A percentile compares a stretch with the other conserved stretches of the same genome.
Conservation (phyloP, 1,140 invertebrate species). For the Listronotus bonariensis region DNA sequence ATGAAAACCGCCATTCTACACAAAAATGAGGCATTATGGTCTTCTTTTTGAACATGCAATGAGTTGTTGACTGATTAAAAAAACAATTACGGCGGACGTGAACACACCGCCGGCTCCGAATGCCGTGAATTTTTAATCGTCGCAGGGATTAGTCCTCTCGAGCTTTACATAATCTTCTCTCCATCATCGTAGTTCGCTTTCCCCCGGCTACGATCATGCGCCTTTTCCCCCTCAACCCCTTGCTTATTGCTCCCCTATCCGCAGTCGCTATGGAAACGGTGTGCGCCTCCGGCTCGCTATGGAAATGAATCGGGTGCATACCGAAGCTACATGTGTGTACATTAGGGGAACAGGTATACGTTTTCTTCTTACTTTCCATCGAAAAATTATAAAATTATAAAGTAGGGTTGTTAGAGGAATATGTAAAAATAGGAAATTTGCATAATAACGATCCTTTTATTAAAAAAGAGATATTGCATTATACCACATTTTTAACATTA, state of each 20-base stretch:
- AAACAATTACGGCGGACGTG: constrained; percentile 36
- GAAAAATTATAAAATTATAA: not conserved
- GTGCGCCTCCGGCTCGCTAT: constrained; percentile 31
- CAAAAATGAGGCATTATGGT: not conserved
- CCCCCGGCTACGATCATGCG: constrained; percentile 28
- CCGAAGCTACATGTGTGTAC: constrained; percentile 17
- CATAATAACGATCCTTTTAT: no score
- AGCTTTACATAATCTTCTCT: constrained; percentile 38
- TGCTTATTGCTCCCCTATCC: not conserved
- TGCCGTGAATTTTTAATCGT: constrained; percentile 38
- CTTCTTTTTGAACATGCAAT: constrained; percentile 29
- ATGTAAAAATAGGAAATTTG: no score
- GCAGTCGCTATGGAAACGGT: constrained; percentile 21
- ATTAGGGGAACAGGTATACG: constrained; percentile 21
- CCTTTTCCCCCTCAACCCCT: constrained; percentile 19
- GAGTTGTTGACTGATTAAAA: constrained; percentile 40
- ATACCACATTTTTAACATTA: no score
- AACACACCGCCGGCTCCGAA: constrained; percentile 20
- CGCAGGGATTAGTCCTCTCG: constrained; percentile 31
- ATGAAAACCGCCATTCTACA: constrained; percentile 11
- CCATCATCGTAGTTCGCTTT: constrained; percentile 19
- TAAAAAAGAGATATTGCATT: no score
- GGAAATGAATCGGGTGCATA: constrained; percentile 33
- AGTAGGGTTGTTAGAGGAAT: no score
- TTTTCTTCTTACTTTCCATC: constrained; percentile 20